Base-by-base conservation (phyloP, 2,888 invertebrate species). In the Sarcophaga caerulescens region DNA sequence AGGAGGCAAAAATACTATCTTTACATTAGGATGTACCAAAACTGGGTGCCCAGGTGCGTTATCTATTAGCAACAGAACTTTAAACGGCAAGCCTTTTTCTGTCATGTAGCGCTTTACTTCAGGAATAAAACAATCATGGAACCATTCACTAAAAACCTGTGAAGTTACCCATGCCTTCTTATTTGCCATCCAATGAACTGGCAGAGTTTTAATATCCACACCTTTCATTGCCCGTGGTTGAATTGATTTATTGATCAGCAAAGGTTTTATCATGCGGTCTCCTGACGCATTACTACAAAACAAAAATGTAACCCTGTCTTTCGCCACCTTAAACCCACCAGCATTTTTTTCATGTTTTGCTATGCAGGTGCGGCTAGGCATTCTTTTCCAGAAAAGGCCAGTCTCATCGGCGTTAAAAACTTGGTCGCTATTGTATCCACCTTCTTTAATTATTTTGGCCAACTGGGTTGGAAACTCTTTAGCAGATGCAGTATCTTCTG, bases 41-140 rank as follows among this genome's bases (percentile, higher is more conserved):
- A 19, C 6, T 35, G 44, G 25, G 19, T 66, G 66, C 17, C 66
- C 17, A n/a, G 66, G 25, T 66, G 66, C 66, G 35, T 35, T 66
- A 35, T 66, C 66, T 66, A 66, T 5, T 35, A 66, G 17, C 35
- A 66, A 66, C 12, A 66, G 66, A 44, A 66, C 66, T 44, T 66
- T 66, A 66, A 66, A 66, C 17, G 12, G 35, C 12, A 63, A 12
- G 21, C 63, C 8, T 63, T 63, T 63, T 63, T 19, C 63, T 23
- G 19, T 66, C 35, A 66, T 66, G 44, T 66, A 66, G 66, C 44
- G 66, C 35, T 44, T 25, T 35, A 66, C 12, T 66, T 66, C 35
- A 35, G 66, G 6, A 5, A 66, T 66, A 17, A 66, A 66, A 10
- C n/a, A n/a, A 8, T 60, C 10, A 14, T 19, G 19, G 17, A 19